Conservation (phyloP, 2,888 invertebrate genomes). For the Diaperis boleti region DNA sequence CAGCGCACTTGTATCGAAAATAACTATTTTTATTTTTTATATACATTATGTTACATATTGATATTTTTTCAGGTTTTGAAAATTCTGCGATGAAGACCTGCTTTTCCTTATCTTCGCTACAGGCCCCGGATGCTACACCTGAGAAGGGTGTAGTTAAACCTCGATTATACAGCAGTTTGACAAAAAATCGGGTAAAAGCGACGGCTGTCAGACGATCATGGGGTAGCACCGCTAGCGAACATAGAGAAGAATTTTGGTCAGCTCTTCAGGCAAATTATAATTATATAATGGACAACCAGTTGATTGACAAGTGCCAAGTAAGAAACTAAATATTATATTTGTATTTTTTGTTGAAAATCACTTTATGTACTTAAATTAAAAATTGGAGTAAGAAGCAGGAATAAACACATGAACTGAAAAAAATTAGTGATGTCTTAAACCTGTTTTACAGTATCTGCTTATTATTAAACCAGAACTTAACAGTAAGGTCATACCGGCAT, state of each 20-base stretch:
- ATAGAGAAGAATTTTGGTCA: constrained; percentile 92
- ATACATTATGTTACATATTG: no score
- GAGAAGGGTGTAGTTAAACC: constrained; percentile 71
- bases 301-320: constrained; percentile 87
- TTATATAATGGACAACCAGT: constrained; percentile 95
- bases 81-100: constrained; percentile 80
- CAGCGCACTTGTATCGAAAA: no score
- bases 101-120: constrained; percentile 86
- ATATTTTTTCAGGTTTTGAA: constrained; percentile 75
- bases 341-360: no score
- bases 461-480: no score
- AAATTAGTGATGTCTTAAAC: no score
- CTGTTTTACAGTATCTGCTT: no score
- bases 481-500: no score
- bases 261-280: constrained; percentile 92
- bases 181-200: constrained; percentile 72
- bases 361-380: no score
- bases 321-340: no score
- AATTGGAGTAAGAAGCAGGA: no score
- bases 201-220: constrained; percentile 79
- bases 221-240: constrained; percentile 80
- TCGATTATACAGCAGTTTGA: constrained; percentile 87
- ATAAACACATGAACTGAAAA: no score
- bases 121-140: constrained; percentile 69
- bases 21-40: no score